These are phyloP conservation scores for Drosophila lini DNA, from an alignment of 1,140 invertebrate species.

Conservation along the genomic window DNA sequence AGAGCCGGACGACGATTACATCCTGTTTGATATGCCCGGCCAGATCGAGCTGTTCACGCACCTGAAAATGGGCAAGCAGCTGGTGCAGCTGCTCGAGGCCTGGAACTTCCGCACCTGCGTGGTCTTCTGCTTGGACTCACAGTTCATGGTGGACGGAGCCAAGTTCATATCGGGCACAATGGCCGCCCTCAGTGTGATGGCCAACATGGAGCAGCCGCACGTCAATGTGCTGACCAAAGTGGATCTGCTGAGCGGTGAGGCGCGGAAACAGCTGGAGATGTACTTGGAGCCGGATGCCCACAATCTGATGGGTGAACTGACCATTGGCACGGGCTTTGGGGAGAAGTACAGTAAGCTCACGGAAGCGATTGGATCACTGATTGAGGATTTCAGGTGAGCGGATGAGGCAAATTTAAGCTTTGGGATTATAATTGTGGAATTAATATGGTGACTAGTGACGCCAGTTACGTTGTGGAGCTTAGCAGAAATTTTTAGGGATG, in stretches of 20 bases:
- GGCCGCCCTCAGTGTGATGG: constrained; percentile 97
- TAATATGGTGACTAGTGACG: too few species aligned
- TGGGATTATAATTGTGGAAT: too few species aligned
- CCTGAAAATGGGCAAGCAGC: constrained; percentile 93
- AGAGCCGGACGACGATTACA: constrained; percentile 93
- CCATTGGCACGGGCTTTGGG: constrained; percentile 88
- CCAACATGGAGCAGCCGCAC: constrained; percentile 97
- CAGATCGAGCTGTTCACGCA: constrained; percentile 99
- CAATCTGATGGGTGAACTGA: constrained; percentile 88
- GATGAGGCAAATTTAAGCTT: neutral
- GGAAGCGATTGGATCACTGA: constrained; percentile 90
- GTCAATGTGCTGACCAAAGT: constrained; percentile 98
- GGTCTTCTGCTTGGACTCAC: constrained; percentile 97
- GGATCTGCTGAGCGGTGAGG: constrained; percentile 94
- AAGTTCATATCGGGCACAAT: constrained; percentile 98
- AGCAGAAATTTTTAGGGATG: too few species aligned
- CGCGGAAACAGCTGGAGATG: constrained; percentile 92
- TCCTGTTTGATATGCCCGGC: constrained; percentile 99
- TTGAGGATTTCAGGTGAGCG: constrained; percentile 91
- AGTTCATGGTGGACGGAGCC: constrained; percentile 97
- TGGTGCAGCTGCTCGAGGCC: constrained; percentile 92
- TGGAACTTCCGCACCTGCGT: constrained; percentile 97
- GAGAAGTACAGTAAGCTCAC: constrained; percentile 92
- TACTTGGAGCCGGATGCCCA: constrained; percentile 94
- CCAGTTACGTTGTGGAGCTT: neutral